Percentiles rank a stretch among this genome's conserved stretches.
Conservation (phyloP, 2,888 invertebrate species). For the Microplitis manilae region DNA sequence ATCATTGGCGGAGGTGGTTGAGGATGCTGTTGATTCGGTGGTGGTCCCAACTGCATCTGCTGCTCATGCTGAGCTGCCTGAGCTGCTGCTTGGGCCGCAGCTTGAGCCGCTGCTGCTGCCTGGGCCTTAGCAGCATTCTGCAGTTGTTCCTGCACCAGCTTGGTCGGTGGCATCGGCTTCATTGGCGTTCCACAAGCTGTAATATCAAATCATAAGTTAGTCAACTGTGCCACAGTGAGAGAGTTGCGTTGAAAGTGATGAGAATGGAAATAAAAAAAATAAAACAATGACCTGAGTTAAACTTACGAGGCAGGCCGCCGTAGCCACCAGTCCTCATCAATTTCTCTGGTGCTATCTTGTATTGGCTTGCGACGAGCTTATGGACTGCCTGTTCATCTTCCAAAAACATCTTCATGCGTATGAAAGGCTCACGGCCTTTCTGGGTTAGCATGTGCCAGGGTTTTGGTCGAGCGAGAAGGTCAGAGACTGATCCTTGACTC, state of each 20-base stretch:
- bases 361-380: conserved; percentile 95
- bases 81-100: conserved; percentile 63
- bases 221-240: conserved; percentile 37
- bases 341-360: conserved; percentile 98
- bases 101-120: conserved; percentile 66
- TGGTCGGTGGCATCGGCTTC: conserved; percentile 86
- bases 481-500: conserved; percentile 97
- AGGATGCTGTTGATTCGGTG: conserved; percentile 65
- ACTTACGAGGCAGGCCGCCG: conserved; percentile 87
- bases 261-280: conserved; percentile 49
- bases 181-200: conserved; percentile 76
- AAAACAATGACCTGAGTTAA: conserved; percentile 70
- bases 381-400: conserved; percentile 97
- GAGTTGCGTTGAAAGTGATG: neutral
- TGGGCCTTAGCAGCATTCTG: conserved; percentile 70
- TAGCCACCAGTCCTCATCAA: conserved; percentile 96
- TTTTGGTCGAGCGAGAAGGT: conserved; percentile 96
- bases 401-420: conserved; percentile 97
- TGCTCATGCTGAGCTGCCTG: conserved; percentile 62
- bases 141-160: conserved; percentile 77
- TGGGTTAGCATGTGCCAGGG: conserved; percentile 99
- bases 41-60: conserved; percentile 68
- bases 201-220: conserved; percentile 56
- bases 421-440: conserved; percentile 96
- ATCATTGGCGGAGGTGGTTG: conserved; percentile 77